These are phyloP conservation scores for Lytechinus variegatus DNA, from an alignment of 35 echinoderm and acorn worm genomes.

Conservation along the genomic window DNA sequence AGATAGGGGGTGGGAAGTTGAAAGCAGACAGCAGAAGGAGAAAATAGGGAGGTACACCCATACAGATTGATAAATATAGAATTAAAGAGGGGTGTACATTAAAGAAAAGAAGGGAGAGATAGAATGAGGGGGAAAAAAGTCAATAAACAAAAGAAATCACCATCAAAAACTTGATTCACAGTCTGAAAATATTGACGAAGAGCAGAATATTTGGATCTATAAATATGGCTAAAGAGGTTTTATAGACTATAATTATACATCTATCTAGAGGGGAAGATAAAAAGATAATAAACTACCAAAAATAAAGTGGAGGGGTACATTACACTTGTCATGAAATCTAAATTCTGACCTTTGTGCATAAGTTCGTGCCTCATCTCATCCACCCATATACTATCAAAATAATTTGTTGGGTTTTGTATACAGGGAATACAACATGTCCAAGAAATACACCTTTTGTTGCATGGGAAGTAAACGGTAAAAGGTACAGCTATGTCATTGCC, in stretches of 20 bases:
- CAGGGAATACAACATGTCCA: background rate
- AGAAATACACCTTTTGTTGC: background rate
- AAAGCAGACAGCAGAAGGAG: background rate
- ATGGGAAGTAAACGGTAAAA: background rate
- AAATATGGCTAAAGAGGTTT: background rate
- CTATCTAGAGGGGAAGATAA: background rate
- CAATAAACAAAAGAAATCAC: background rate
- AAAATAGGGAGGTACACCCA: background rate
- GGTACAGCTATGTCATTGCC: background rate
- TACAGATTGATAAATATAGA: background rate
- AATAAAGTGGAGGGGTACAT: background rate
- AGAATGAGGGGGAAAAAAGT: background rate
- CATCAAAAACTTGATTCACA: background rate
- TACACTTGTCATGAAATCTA: background rate
- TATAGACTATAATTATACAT: background rate
- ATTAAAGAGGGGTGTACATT: background rate
- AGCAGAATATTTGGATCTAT: background rate
- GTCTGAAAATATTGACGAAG: background rate
- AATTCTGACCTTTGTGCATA: background rate
- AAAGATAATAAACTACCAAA: background rate
- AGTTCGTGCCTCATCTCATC: background rate
- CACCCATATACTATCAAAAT: constrained; percentile 5
- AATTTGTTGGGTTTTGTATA: background rate
- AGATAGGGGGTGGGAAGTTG: background rate
- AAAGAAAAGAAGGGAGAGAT: background rate